A percentile compares a stretch with the other conserved stretches of the same genome.
These are phyloP conservation scores for Rhinella marina DNA, from an alignment of 2,797 vertebrate genomes.

Conservation along the genomic window DNA sequence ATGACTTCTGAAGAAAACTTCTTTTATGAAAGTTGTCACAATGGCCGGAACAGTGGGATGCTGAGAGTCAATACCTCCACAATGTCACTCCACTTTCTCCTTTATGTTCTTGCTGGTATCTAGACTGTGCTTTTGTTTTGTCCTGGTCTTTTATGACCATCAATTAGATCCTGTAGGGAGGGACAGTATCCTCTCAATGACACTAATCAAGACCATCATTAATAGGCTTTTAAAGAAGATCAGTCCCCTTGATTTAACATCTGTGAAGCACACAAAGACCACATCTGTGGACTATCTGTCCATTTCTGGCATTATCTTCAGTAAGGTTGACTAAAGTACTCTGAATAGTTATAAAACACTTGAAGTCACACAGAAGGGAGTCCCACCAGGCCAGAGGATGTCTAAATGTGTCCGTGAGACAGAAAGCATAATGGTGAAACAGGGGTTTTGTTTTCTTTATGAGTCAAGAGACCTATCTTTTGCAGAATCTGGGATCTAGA, in stretches of 20 bases:
- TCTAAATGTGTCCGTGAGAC: neutral
- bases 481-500: no score
- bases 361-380: neutral
- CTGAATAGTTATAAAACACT: neutral
- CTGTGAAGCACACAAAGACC: neutral
- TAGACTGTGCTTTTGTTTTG: neutral
- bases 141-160: neutral
- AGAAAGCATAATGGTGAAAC: neutral
- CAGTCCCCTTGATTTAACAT: neutral
- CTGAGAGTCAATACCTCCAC: neutral
- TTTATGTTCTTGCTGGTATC: neutral
- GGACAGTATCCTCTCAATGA: neutral
- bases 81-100: neutral
- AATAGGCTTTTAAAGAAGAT: neutral
- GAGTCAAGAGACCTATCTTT: no score
- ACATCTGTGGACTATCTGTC: neutral
- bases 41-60: neutral
- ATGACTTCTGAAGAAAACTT: conserved; percentile 10
- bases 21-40: conserved; percentile 1
- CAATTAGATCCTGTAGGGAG: neutral
- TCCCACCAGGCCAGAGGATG: neutral
- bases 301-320: neutral
- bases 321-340: neutral
- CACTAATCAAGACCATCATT: neutral
- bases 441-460: no score